phyloP scores from a whole-genome alignment of 2,888 invertebrate species.

The Macropis europaea region DNA sequence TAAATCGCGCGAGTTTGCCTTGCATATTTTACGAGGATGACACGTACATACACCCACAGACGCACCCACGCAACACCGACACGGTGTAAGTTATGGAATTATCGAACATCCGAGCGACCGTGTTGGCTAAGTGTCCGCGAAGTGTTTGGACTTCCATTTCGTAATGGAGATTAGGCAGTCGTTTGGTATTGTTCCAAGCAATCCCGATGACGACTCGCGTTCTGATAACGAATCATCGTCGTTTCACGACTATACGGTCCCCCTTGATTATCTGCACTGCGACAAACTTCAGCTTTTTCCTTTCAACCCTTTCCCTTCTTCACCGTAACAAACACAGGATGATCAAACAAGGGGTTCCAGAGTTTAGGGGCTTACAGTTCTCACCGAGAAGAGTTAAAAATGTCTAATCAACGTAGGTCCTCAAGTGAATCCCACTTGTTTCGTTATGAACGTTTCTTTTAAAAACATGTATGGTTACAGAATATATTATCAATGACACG shows the following conservation, averaged over 20 bases:
- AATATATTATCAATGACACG: too few relatives aligned
- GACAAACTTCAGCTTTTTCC: background rate
- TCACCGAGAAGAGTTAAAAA: too few relatives aligned
- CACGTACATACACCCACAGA: too few relatives aligned
- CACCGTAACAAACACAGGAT: too few relatives aligned
- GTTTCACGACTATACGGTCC: background rate
- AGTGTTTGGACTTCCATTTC: constrained; percentile 45
- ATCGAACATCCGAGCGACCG: constrained; percentile 14
- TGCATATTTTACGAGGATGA: constrained; percentile 17
- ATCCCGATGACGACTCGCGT: constrained; percentile 13
- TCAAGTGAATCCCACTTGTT: too few relatives aligned
- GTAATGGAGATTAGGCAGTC: constrained; percentile 52
- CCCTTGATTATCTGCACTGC: constrained; percentile 12
- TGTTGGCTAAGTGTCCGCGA: constrained; percentile 29
- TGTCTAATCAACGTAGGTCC: too few relatives aligned
- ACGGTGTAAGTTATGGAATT: constrained; percentile 34
- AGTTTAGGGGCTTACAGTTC: too few relatives aligned
- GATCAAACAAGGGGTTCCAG: too few relatives aligned
- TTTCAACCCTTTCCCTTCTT: background rate
- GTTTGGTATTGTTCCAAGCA: constrained; percentile 55
- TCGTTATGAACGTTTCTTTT: too few relatives aligned
- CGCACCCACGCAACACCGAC: background rate
- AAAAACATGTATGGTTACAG: too few relatives aligned
- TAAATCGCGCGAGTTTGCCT: constrained; percentile 9
- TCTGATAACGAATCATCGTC: constrained; percentile 8